These are phyloP conservation scores for Pheosia gnoma DNA, from an alignment of 2,888 invertebrate species.

Conservation along the genomic window DNA sequence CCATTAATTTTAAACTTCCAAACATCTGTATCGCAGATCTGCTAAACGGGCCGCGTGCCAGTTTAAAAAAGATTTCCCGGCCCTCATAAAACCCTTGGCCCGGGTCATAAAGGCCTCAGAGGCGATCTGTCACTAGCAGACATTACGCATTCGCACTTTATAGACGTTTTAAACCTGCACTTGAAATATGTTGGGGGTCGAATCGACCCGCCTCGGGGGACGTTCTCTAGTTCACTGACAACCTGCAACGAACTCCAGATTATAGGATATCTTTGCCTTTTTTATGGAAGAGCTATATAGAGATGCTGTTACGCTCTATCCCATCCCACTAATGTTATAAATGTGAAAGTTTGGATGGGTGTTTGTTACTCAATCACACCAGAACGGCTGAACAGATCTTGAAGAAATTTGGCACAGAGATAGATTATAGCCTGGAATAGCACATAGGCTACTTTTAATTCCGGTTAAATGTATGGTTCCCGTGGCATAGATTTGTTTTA, in stretches of 20 bases:
- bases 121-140: conserved; percentile 75
- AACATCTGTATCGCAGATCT: conserved; percentile 46
- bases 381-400: too few relatives aligned
- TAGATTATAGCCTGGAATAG: too few relatives aligned
- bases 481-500: too few relatives aligned
- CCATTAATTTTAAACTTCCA: conserved; percentile 38
- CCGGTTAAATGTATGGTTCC: too few relatives aligned
- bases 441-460: too few relatives aligned
- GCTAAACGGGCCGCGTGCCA: conserved; percentile 60
- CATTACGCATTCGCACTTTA: conserved; percentile 76
- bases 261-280: conserved; percentile 59
- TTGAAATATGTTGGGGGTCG: conserved; percentile 75
- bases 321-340: too few relatives aligned
- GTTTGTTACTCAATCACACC: too few relatives aligned
- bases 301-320: neutral
- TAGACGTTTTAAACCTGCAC: conserved; percentile 77
- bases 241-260: conserved; percentile 58
- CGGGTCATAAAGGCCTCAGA: conserved; percentile 47
- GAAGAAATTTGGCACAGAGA: too few relatives aligned
- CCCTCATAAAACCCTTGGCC: conserved; percentile 41
- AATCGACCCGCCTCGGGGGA: conserved; percentile 41
- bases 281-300: conserved; percentile 44
- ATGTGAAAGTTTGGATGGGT: too few relatives aligned
- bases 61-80: conserved; percentile 65
- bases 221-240: conserved; percentile 65